Evolutionary conservation across 2,888 invertebrate genomes (phyloP).

Genomic region (Acronicta psi): DNA sequence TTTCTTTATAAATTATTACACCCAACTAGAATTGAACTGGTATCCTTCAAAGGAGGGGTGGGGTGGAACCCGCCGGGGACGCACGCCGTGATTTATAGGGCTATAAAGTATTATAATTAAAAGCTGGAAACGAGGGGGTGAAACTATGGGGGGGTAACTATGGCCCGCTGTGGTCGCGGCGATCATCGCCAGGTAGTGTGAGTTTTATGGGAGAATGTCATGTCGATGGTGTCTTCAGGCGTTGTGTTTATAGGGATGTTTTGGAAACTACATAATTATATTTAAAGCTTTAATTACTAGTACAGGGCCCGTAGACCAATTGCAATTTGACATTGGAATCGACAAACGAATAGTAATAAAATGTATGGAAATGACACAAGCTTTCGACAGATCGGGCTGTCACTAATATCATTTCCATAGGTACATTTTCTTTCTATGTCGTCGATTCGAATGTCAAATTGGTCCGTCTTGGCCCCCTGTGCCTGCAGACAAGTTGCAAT

Average conservation of each 20-base stretch:
- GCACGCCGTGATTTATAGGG: conserved; percentile 91
- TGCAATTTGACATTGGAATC: too few relatives aligned
- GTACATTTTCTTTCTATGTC: too few relatives aligned
- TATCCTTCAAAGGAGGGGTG: conserved; percentile 87
- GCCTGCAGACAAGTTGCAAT: too few relatives aligned
- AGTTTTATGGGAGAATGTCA: conserved; percentile 45
- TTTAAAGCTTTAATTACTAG: neutral
- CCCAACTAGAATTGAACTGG: conserved; percentile 91
- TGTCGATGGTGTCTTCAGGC: conserved; percentile 42
- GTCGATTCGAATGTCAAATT: too few relatives aligned
- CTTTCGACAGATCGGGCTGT: too few relatives aligned
- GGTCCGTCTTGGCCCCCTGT: too few relatives aligned
- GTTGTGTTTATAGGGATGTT: conserved; percentile 32
- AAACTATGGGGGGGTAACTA: conserved; percentile 85
- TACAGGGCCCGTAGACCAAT: too few relatives aligned
- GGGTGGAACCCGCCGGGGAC: conserved; percentile 78
- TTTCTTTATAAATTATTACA: conserved; percentile 92
- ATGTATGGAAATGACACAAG: too few relatives aligned
- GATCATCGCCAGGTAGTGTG: conserved; percentile 52
- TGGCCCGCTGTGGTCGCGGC: conserved; percentile 68
- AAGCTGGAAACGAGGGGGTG: conserved; percentile 85
- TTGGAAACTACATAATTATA: neutral
- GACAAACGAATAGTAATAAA: too few relatives aligned
- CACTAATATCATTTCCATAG: too few relatives aligned
- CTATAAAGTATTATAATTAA: conserved; percentile 95